Evolutionary conservation across 2,113 vertebrate species (phyloP), one percentile per base, ranked within the genome.

Genomic region (Naja naja): DNA sequence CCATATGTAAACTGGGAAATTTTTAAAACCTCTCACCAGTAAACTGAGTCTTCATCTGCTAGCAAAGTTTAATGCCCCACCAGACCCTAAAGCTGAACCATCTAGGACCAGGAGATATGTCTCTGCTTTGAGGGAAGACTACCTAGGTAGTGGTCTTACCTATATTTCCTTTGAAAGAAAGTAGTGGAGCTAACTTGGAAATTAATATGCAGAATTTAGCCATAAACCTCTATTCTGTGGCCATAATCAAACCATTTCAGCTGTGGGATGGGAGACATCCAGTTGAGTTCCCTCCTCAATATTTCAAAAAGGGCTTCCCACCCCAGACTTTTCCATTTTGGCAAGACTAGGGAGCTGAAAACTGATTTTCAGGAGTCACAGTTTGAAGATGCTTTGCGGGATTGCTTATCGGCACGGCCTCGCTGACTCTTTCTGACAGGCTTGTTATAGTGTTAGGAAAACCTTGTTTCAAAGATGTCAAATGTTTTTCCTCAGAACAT

Each of bases 181-280:
- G 4, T 69, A n/a, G 30, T 69, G 30, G 60, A 69, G 64, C 30
- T 69, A 30, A 69, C 30, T 69, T 69, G 64, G 64, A 69, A 14
- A 69, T n/a, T 30, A 69, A 69, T 69, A 69, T 69, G 64, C 30
- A 69, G 30, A n/a, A 69, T n/a, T n/a, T 69, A 30, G 30, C 64
- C 64, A 69, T n/a, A 69, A 69, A n/a, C 30, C 4, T 69, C 30
- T 12, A 16, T 69, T 16, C 64, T 69, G 64, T n/a, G 30, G 12
- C 30, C 30, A 69, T 69, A 69, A 69, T n/a, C 64, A 16, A 16
- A n/a, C 64, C 64, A n/a, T n/a, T 69, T 69, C 30, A 69, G 1
- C 1, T 11, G 0, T 0, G 9, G 1, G 56, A 1, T 3, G 25
- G 8, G 8, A 3, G 25, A 22, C 56, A 64, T 30, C 30, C 64